Base-by-base conservation (phyloP, 2,888 invertebrate species). In the Cremastobaeus sp. region DNA sequence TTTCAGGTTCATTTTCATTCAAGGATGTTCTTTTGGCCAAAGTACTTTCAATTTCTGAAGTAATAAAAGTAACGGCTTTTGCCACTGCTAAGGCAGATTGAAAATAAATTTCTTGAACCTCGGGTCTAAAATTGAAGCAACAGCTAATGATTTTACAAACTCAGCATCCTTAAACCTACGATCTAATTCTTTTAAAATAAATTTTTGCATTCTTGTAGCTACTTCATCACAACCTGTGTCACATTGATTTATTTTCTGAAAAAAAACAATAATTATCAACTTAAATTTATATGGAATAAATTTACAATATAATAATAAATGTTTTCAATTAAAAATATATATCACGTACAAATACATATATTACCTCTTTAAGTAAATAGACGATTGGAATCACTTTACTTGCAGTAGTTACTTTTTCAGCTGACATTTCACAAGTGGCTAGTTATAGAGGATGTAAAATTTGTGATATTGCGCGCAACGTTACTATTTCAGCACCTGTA, bases 381-480 rank as follows among this genome's bases (percentile, higher is more conserved):
- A 62, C 50, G 5, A 62, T 18, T 5, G 62, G 50, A 28, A 62
- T 62, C 4, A 62, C 50, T 50, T 62, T 62, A 11, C 62, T 50
- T 0, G n/a, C 32, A 6, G 62, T 62, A 2, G 48, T 39, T n/a
- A 34, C 41, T 62, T 30, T 50, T 2, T 60, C 48, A 3, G 60
- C 48, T 39, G 60, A 15, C 60, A 60, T 48, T 14, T 37, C 39
- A 20, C 17, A 4, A 1, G 48, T 60, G 1, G 30, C 60, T 30
- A 14, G 14, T 39, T 62, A 50, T 3, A 62, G n/a, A 9, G 62
- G 62, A 21, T 50, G 48, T 9, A 62, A 12, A 14, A 50, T 2
- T 20, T 62, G 12, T 41, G 50, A 30, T 3, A 64, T 52, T 2
- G 17, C 11, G 11, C 52, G 41, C 12, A 52, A 35, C 17, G 18